Conservation (phyloP, 1,140 invertebrate species). For the Drosophila sproati region DNA sequence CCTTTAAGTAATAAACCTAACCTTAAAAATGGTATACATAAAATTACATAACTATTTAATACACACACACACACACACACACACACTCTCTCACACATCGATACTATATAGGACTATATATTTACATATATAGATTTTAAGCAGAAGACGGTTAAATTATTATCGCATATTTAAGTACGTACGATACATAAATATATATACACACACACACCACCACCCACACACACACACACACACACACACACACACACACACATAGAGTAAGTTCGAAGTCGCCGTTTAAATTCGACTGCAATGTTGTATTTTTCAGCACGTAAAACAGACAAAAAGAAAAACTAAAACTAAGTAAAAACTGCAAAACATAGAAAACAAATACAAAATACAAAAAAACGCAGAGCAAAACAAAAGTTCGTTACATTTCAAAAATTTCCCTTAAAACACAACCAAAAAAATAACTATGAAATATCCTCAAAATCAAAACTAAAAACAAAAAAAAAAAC, state of each 20-base stretch:
- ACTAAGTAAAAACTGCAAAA: conserved; percentile 28
- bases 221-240: conserved; percentile 21
- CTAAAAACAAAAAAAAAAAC: conserved; percentile 12
- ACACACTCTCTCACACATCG: conserved; percentile 8
- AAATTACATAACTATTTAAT: conserved; percentile 37
- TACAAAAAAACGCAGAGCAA: conserved; percentile 11
- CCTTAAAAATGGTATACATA: conserved; percentile 10
- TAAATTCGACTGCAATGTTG: conserved; percentile 44
- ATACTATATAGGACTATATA: conserved; percentile 42
- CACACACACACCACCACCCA: conserved; percentile 17
- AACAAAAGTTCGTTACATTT: conserved; percentile 53
- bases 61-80: conserved; percentile 3
- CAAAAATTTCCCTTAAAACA: conserved; percentile 15
- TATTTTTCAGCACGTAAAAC: conserved; percentile 49
- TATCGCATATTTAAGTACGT: conserved; percentile 39
- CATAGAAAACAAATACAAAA: conserved; percentile 25
- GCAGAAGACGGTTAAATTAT: conserved; percentile 40
- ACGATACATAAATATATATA: conserved; percentile 12
- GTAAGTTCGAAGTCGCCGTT: conserved; percentile 4
- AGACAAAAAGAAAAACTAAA: conserved; percentile 21
- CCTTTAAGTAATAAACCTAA: conserved; percentile 15
- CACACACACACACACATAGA: conserved; percentile 26
- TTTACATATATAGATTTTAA: conserved; percentile 64
- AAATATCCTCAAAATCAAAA: conserved; percentile 27
- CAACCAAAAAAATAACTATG: conserved; percentile 33